These are phyloP conservation scores for Hyalella azteca DNA, from an alignment of 2,888 invertebrate species.

Conservation along the genomic window DNA sequence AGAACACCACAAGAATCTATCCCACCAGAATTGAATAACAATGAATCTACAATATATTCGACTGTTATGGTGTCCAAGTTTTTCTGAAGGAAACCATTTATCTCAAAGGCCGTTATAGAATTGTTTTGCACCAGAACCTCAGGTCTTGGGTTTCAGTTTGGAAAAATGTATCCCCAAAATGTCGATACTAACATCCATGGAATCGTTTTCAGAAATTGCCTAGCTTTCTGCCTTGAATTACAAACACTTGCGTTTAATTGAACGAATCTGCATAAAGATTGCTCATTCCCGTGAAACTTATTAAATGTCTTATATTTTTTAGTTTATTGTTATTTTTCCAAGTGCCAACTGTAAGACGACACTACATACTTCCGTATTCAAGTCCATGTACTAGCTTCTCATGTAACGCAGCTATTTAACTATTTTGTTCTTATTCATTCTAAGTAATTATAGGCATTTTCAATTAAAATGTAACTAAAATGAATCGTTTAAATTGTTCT, in stretches of 20 bases:
- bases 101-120: slow-evolving; percentile 16
- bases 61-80: slow-evolving; percentile 29
- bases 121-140: slow-evolving; percentile 19
- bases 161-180: background rate
- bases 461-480: too few species aligned
- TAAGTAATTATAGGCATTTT: too few species aligned
- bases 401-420: too few species aligned
- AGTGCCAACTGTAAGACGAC: too few species aligned
- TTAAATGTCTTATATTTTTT: too few species aligned
- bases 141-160: background rate
- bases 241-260: background rate
- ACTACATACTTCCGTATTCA: too few species aligned
- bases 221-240: background rate
- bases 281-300: too few species aligned
- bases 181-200: slow-evolving; percentile 7
- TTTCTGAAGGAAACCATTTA: slow-evolving; percentile 27
- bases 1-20: background rate
- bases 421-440: too few species aligned
- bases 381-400: too few species aligned
- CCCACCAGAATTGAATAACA: slow-evolving; percentile 21
- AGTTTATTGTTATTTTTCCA: too few species aligned
- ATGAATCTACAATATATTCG: slow-evolving; percentile 19
- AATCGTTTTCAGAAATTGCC: slow-evolving; percentile 3
- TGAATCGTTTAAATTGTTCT: too few species aligned
- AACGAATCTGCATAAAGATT: background rate